Conservation (phyloP, 2,113 vertebrate species). For the Strix uralensis region DNA sequence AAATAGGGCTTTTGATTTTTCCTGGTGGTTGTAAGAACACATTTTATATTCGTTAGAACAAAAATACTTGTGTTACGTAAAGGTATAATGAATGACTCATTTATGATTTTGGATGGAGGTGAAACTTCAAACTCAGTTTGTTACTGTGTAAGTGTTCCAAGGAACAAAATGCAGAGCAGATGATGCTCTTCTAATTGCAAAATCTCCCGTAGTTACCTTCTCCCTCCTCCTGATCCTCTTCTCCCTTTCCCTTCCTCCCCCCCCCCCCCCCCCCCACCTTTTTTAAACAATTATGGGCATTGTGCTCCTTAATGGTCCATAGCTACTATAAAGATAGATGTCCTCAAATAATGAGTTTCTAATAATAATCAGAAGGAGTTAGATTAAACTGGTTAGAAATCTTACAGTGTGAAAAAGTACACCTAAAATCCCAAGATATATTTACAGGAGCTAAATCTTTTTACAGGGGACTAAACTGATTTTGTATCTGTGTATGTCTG, state of each 20-base stretch:
- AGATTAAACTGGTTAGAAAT: constrained; percentile 37
- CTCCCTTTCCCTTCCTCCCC: neutral
- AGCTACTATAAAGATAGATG: constrained; percentile 58
- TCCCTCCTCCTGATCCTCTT: constrained; percentile 14
- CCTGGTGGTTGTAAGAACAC: neutral
- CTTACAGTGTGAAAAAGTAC: constrained; percentile 8
- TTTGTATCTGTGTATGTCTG: neutral
- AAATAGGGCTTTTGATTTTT: neutral
- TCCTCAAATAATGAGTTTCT: constrained; percentile 60
- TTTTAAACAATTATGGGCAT: constrained; percentile 52
- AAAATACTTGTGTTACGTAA: neutral
- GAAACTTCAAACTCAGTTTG: neutral
- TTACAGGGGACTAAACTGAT: constrained; percentile 40
- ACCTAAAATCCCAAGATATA: constrained; percentile 36
- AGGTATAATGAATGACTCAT: neutral
- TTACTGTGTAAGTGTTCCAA: neutral
- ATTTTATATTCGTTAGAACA: neutral
- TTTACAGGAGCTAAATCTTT: constrained; percentile 43
- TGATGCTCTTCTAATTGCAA: constrained; percentile 24
- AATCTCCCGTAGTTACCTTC: constrained; percentile 24
- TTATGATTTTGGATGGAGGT: neutral
- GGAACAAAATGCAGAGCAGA: neutral
- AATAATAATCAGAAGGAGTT: constrained; percentile 54
- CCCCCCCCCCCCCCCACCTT: no score
- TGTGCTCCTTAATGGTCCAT: constrained; percentile 36